Base-by-base conservation (phyloP, 2,888 invertebrate species). In the Sisyra terminalis region DNA sequence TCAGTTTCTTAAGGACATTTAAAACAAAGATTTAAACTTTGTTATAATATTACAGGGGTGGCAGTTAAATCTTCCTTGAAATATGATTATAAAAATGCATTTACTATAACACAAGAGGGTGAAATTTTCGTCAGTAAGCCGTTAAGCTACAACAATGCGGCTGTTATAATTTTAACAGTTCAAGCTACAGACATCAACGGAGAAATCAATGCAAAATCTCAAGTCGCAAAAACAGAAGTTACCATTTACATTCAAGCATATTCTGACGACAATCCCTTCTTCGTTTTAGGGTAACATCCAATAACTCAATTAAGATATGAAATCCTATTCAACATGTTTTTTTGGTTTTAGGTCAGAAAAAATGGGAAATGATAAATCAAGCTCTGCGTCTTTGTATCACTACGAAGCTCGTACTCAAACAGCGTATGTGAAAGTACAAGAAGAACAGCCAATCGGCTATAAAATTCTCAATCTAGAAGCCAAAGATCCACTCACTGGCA, bases 231-330 rank as follows among this genome's bases (percentile, higher is more conserved):
- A 41, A 73, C 72, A 1, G 83, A 84, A 52, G 76, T 83, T 5
- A 82, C 83, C 0, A 67, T 85, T 32, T 85, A 83, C 54, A 72
- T 86, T 18, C 81, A 84, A 55, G 81, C 83, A 0, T 79, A 78
- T 54, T 75, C 78, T 47, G 80, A 83, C 50, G 75, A 78, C 51
- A 79, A 81, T 58, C 82, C 86, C 1, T 70, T 79, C 24, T 83
- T 86, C 49, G 72, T 73, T 49, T 57, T 73, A 1, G 78, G 78
- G 2, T 85, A 86, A 85, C 10, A 7, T 24, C 7, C 24, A 24
- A 5, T 5, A 24, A 24, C 7, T 24, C 7, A 5, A 3, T 24
- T 24, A 29, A 9, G 10, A 10, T 9, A 29, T 29, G 8, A 8
- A 29, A 29, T 29, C 10, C 10, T 29, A 29, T 10, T 29, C 10